A percentile compares a stretch with the other conserved stretches of the same genome.
Evolutionary conservation across 2,797 vertebrate genomes (phyloP).

Genomic region (Aphelocoma californica): DNA sequence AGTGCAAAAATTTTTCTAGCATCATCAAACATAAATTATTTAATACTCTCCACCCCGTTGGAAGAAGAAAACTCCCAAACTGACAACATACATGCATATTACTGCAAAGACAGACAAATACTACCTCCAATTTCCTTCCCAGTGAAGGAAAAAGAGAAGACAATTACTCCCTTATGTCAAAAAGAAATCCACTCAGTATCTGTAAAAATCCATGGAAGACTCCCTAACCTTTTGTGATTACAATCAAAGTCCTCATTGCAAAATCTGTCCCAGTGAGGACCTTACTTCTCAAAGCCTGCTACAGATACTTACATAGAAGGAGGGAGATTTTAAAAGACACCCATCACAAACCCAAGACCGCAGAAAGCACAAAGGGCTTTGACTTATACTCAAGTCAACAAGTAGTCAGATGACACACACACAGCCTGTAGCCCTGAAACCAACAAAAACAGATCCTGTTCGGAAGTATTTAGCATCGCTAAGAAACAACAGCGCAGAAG

Average conservation of each 20-base stretch:
- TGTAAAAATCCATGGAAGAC: neutral
- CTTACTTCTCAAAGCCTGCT: neutral
- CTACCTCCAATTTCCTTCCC: neutral
- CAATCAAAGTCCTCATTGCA: neutral
- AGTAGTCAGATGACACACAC: neutral
- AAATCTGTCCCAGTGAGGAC: neutral
- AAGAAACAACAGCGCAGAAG: neutral
- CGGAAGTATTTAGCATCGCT: rapidly evolving
- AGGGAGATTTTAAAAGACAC: neutral
- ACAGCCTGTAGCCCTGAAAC: neutral
- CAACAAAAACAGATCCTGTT: neutral
- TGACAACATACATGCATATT: neutral
- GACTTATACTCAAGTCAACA: neutral
- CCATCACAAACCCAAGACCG: neutral
- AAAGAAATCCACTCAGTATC: neutral
- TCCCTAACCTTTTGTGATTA: neutral
- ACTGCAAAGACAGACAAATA: neutral
- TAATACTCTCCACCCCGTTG: neutral
- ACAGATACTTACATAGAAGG: neutral
- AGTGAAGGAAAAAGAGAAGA: neutral
- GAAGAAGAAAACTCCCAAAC: neutral
- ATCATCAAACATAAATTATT: neutral
- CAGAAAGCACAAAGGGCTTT: neutral
- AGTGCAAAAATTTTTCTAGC: neutral
- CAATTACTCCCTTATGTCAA: neutral